Conservation (phyloP, 1,140 invertebrate genomes). For the Cecropterus lyciades region DNA sequence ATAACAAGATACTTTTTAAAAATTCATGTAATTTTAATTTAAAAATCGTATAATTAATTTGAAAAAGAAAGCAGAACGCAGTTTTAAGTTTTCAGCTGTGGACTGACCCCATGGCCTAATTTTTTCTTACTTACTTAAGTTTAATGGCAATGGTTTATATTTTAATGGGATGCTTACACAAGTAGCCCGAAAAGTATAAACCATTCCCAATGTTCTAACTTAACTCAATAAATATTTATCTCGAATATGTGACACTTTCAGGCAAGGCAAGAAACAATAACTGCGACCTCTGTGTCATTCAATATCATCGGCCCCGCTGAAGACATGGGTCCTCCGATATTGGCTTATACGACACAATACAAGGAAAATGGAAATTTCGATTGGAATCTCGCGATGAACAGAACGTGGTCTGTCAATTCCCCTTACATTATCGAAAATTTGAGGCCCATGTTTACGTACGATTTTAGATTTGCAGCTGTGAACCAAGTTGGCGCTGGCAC, state of each 20-base stretch:
- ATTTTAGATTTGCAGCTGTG: constrained; percentile 92
- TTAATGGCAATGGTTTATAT: no score
- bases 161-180: no score
- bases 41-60: no score
- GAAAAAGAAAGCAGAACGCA: no score
- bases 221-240: background rate
- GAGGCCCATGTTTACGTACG: constrained; percentile 91
- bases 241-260: constrained; percentile 59
- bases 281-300: constrained; percentile 94
- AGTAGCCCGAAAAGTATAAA: no score
- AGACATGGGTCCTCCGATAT: constrained; percentile 90
- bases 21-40: no score
- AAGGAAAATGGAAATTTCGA: constrained; percentile 86
- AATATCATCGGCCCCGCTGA: constrained; percentile 89
- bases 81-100: no score
- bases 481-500: constrained; percentile 93
- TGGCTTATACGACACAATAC: constrained; percentile 90
- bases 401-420: constrained; percentile 90
- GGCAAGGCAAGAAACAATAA: constrained; percentile 87
- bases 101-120: no score
- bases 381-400: constrained; percentile 89
- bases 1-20: no score
- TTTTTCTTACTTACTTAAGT: no score
- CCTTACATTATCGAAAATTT: constrained; percentile 93
- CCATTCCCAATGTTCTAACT: no score